These are phyloP conservation scores for Gortyna flavago DNA, from an alignment of 2,888 invertebrate species.

Conservation along the genomic window DNA sequence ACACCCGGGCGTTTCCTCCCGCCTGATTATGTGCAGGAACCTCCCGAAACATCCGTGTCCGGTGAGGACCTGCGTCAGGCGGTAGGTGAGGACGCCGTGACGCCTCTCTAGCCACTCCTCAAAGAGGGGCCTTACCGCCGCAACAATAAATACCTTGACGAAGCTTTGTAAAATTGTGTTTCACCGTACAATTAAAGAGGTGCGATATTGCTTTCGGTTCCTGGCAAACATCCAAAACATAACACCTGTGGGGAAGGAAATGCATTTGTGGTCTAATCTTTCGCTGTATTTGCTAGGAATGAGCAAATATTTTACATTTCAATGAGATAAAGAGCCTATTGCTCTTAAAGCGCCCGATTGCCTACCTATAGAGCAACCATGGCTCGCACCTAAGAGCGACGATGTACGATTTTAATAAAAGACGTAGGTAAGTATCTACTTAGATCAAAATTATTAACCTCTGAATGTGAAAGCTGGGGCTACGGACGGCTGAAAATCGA, in stretches of 20 bases:
- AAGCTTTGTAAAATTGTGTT: constrained; percentile 62
- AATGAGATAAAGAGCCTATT: constrained; percentile 6
- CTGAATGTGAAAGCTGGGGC: not conserved
- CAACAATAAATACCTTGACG: constrained; percentile 33
- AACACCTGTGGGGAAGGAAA: constrained; percentile 66
- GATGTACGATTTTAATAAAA: not conserved
- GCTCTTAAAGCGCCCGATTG: not conserved
- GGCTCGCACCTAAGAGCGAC: not conserved
- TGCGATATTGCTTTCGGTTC: constrained; percentile 70
- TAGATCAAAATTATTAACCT: not conserved
- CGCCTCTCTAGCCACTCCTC: too few species aligned
- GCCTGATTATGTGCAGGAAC: too few species aligned
- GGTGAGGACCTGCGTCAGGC: too few species aligned
- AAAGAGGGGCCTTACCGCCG: too few species aligned
- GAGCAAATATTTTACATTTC: constrained; percentile 35
- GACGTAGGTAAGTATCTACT: not conserved
- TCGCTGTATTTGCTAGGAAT: constrained; percentile 30
- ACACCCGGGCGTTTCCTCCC: too few species aligned
- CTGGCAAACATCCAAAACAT: constrained; percentile 69
- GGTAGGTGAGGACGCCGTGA: too few species aligned
- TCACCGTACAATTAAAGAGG: constrained; percentile 68
- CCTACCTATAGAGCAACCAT: not conserved
- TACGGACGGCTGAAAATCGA: constrained; percentile 3
- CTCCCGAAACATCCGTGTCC: too few species aligned
- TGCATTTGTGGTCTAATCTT: constrained; percentile 61